phyloP scores from a whole-genome alignment of 2,888 invertebrate species.

The Latheticus oryzae region DNA sequence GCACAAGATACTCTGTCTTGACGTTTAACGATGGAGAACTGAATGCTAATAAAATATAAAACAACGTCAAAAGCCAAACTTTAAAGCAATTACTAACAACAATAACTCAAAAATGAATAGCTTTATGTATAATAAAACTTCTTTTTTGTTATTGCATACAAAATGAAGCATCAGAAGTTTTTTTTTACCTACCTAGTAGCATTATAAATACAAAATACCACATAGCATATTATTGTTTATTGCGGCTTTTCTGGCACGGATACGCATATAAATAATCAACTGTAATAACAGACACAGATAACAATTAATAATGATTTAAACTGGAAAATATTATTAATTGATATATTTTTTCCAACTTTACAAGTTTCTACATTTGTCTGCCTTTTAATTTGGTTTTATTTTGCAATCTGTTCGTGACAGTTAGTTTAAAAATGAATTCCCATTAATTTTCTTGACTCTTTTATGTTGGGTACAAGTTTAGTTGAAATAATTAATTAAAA shows the following conservation, averaged over 20 bases:
- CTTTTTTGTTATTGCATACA: conserved; percentile 4
- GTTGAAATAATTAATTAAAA: conserved; percentile 26
- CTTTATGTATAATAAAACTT: conserved; percentile 1
- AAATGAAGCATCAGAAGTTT: conserved; percentile 3
- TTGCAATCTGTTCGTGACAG: conserved; percentile 27
- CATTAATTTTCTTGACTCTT: conserved; percentile 15
- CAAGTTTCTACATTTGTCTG: conserved; percentile 14
- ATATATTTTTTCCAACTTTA: conserved; percentile 6
- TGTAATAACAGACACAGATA: conserved; percentile 22
- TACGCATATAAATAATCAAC: conserved; percentile 13
- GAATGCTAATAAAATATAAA: conserved; percentile 20
- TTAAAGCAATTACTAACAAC: conserved; percentile 8
- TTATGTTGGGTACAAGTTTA: conserved; percentile 8
- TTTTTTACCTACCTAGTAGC: conserved; percentile 5
- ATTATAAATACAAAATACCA: conserved; percentile 1
- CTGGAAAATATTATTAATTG: conserved; percentile 4
- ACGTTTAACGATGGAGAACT: conserved; percentile 3
- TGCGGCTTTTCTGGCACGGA: conserved; percentile 11
- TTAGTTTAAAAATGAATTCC: conserved; percentile 24
- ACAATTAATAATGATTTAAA: conserved; percentile 6
- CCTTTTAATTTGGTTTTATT: conserved; percentile 8
- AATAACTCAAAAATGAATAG: conserved; percentile 3
- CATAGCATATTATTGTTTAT: conserved; percentile 3
- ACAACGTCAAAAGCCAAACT: conserved; percentile 7
- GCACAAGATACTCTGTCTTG: too few species aligned